These are phyloP conservation scores for Crossocerus cetratus DNA, from an alignment of 2,888 invertebrate species.

Conservation along the genomic window DNA sequence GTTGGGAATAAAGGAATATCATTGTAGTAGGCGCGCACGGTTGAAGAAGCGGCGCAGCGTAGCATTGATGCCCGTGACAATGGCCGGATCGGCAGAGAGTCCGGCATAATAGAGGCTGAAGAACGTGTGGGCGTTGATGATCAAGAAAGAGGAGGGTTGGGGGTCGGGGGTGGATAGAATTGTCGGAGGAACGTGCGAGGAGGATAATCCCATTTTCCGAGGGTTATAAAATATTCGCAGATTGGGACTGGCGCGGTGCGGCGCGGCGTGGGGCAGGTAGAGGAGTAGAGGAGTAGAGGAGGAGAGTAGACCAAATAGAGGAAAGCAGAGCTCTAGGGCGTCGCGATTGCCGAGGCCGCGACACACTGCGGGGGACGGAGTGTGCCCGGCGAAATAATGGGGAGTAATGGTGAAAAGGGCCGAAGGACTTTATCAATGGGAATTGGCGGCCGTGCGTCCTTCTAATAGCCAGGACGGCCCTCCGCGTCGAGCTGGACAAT, in stretches of 20 bases:
- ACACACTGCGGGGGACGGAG: constrained; percentile 13
- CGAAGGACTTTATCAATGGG: constrained; percentile 68
- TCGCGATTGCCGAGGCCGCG: constrained; percentile 12
- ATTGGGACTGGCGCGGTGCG: constrained; percentile 13
- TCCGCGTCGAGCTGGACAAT: constrained; percentile 53
- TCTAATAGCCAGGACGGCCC: constrained; percentile 65
- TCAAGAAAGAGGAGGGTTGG: constrained; percentile 31
- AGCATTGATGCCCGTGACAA: too few relatives aligned
- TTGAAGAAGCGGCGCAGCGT: too few relatives aligned
- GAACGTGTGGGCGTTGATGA: constrained; percentile 42
- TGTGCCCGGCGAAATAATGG: constrained; percentile 52
- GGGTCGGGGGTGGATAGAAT: constrained; percentile 34
- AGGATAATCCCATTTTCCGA: constrained; percentile 43
- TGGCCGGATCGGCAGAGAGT: too few relatives aligned
- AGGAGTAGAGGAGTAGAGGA: constrained; percentile 8
- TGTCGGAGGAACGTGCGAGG: constrained; percentile 4
- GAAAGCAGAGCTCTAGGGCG: too few relatives aligned
- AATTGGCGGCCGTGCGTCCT: constrained; percentile 61
- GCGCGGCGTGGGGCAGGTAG: constrained; percentile 34
- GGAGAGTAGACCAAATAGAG: background rate
- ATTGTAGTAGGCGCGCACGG: too few relatives aligned
- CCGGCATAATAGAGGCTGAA: constrained; percentile 37
- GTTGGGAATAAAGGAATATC: too few relatives aligned
- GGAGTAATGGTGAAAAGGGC: constrained; percentile 63
- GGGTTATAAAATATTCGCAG: constrained; percentile 56